Conservation (phyloP, 2,888 invertebrate genomes). For the Tinea semifulvella region DNA sequence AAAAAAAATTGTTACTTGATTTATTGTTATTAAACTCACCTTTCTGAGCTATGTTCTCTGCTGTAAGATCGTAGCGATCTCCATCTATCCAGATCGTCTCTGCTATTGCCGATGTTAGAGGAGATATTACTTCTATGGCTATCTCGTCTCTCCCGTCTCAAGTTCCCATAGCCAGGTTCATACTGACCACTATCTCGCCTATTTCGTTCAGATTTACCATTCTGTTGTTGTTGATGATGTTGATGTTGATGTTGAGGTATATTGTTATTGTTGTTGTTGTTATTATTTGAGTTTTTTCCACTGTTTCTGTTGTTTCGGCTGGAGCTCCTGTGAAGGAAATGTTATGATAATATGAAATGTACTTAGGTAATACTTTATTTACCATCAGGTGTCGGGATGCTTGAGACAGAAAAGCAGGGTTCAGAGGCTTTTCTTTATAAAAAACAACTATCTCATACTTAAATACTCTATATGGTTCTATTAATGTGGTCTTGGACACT, state of each 20-base stretch:
- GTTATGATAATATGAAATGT: background rate
- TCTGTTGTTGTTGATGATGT: constrained; percentile 8
- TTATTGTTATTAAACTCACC: too few species aligned
- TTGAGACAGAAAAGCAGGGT: too few species aligned
- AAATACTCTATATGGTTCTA: too few species aligned
- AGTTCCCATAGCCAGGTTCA: constrained; percentile 36
- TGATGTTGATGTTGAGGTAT: too few species aligned
- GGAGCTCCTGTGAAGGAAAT: constrained; percentile 37
- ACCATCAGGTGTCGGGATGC: too few species aligned
- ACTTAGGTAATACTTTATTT: too few species aligned
- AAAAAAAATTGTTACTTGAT: too few species aligned
- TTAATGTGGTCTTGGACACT: too few species aligned
- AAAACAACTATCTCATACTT: too few species aligned
- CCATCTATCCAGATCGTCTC: constrained; percentile 58
- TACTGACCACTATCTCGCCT: constrained; percentile 44
- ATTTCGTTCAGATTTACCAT: constrained; percentile 27
- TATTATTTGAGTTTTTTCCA: constrained; percentile 8
- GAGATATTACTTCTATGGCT: constrained; percentile 56
- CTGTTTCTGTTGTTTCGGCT: constrained; percentile 48
- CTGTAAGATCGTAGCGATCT: constrained; percentile 56
- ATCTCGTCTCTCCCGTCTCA: constrained; percentile 44
- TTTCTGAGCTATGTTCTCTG: constrained; percentile 59
- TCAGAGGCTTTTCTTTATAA: too few species aligned
- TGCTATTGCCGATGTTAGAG: constrained; percentile 53
- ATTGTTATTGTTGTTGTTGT: constrained; percentile 12